Evolutionary conservation across 2,113 vertebrate species (phyloP).

Genomic region (Paedocypris sp.): DNA sequence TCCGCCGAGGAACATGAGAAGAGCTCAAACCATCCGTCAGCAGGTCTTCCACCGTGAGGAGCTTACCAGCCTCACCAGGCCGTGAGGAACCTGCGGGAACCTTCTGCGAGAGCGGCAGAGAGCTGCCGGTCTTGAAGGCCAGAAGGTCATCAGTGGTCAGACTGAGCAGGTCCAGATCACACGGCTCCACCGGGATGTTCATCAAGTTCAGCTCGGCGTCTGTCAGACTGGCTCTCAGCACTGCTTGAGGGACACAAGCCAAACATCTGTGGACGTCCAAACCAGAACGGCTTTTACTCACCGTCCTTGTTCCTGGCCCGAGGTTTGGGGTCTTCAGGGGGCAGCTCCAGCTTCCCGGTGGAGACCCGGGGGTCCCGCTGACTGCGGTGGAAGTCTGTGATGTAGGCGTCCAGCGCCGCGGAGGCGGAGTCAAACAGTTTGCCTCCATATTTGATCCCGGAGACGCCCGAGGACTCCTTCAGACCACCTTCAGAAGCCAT

Average conservation of each 20-base stretch:
- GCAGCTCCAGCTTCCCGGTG: conserved; percentile 47
- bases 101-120: too few species aligned
- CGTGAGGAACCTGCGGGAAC: too few species aligned
- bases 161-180: conserved; percentile 60
- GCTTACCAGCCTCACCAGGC: neutral
- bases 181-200: conserved; percentile 43
- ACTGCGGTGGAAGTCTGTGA: conserved; percentile 69
- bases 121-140: conserved; percentile 68
- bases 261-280: neutral
- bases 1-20: conserved; percentile 65
- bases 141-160: conserved; percentile 80
- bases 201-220: conserved; percentile 54
- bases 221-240: conserved; percentile 52
- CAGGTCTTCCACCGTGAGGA: conserved; percentile 16
- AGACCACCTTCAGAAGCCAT: conserved; percentile 20
- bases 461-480: conserved; percentile 13
- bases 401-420: conserved; percentile 78
- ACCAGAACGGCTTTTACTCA: conserved; percentile 7
- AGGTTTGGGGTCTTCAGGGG: neutral
- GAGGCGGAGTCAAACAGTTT: conserved; percentile 72
- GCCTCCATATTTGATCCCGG: conserved; percentile 61
- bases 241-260: conserved; percentile 42
- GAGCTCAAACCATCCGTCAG: neutral
- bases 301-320: conserved; percentile 52
- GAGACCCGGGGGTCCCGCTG: conserved; percentile 12